phyloP scores from a whole-genome alignment of 2,113 vertebrate genomes.

The Blennius ocellaris region DNA sequence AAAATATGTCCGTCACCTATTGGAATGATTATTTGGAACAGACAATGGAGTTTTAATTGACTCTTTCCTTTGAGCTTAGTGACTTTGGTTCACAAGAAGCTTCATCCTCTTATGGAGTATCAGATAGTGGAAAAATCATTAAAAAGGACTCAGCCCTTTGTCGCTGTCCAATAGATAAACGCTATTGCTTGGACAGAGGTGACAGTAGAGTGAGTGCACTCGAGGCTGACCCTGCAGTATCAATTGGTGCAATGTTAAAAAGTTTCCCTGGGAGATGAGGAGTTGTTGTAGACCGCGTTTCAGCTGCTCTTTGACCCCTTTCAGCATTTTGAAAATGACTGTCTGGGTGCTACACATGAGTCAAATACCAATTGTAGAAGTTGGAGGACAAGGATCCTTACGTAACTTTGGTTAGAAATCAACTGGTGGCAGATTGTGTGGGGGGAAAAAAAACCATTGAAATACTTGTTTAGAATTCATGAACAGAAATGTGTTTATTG shows the following conservation, averaged over 20 bases:
- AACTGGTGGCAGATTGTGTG: background rate
- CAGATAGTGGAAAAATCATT: slow-evolving; percentile 56
- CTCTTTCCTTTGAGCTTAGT: slow-evolving; percentile 44
- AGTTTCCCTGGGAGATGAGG: slow-evolving; percentile 17
- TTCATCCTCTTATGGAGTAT: slow-evolving; percentile 42
- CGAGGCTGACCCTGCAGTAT: slow-evolving; percentile 32
- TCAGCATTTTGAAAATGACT: slow-evolving; percentile 8
- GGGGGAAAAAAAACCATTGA: too few relatives aligned
- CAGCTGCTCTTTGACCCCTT: slow-evolving; percentile 15
- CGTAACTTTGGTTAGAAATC: background rate
- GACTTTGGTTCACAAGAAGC: slow-evolving; percentile 45
- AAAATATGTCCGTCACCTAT: slow-evolving; percentile 47
- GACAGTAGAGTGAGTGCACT: slow-evolving; percentile 33
- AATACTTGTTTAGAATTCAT: too few relatives aligned
- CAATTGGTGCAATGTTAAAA: slow-evolving; percentile 30
- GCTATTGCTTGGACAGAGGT: slow-evolving; percentile 35
- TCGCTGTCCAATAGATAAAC: slow-evolving; percentile 52
- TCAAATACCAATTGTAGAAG: background rate
- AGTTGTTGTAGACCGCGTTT: background rate
- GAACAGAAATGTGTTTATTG: background rate
- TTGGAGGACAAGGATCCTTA: background rate
- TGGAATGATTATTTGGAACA: slow-evolving; percentile 29
- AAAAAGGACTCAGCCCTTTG: slow-evolving; percentile 47
- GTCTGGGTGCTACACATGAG: slow-evolving; percentile 1
- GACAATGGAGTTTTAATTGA: slow-evolving; percentile 61